Evolutionary conservation across 1,140 invertebrate species (phyloP), one percentile per base, ranked within the genome.

Genomic region (Drosophila subobscura): DNA sequence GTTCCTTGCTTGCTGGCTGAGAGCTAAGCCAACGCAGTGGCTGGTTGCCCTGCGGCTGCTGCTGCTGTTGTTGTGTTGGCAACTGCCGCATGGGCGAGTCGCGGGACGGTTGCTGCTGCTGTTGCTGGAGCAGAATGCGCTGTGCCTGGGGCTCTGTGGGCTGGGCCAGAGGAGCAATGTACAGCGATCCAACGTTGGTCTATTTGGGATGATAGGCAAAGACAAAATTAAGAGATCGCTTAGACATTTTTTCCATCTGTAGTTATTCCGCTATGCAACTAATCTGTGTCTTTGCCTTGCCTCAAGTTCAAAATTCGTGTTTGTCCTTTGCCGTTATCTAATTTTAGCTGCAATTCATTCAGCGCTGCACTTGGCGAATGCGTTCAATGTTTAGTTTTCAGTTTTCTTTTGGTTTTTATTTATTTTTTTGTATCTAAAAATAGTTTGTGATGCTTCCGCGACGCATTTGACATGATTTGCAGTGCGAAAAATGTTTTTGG

Each of bases 141-240:
- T 89, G 90, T 8, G 90, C 90, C 60, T 90, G 89, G 2, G 89
- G 89, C 46, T 90, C 89, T 10, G 78, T 83, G 22, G 89, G 84
- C 33, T 90, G 75, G 5, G 80, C 79, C 63, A 91, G 45, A 10
- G 90, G 90, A 52, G 90, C 89, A 22, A 91, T 91, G 20, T 91
- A 91, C 6, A 91, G 74, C 16, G 90, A 90, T 25, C 90, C 90
- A 37, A 91, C 80, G 53, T 91, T 89, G 61, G 89, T 86, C 90
- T 91, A 8, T 2, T 49, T 27, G 10, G 23, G 6, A 10, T 47
- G 1, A 42, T 5, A 2, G 16, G 41, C 14, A 47, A 14, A 20
- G 8, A 25, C 4, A 16, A n/a, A 47, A 20, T 54, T 22, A 37
- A n/a, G 8, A 56, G 22, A 55, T 33, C 3, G 27, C 20, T 10